A percentile compares a stretch with the other conserved stretches of the same genome.
phyloP scores from a whole-genome alignment of 2,888 invertebrate species.

The Molorchus minor region DNA sequence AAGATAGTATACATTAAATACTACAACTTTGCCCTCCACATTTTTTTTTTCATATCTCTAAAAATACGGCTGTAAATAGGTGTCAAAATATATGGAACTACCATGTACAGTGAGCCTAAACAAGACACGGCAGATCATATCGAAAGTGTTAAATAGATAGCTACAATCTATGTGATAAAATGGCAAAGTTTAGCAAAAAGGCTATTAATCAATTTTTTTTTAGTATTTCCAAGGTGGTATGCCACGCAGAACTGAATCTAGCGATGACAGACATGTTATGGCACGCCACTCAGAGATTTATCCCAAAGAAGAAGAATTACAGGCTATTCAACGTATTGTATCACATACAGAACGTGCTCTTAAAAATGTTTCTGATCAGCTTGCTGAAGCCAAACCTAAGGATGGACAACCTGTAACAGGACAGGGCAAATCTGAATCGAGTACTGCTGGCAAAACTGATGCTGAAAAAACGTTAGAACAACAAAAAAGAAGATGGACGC shows the following conservation, averaged over 20 bases:
- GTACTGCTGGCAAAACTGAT: conserved; percentile 59
- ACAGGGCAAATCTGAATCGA: conserved; percentile 23
- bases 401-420: conserved; percentile 43
- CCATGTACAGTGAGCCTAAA: too few species aligned
- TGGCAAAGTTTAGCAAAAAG: too few species aligned
- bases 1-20: too few species aligned
- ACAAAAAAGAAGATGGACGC: conserved; percentile 76
- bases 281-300: conserved; percentile 94
- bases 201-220: too few species aligned
- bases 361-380: conserved; percentile 91
- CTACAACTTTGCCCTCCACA: too few species aligned
- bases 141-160: too few species aligned
- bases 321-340: conserved; percentile 90
- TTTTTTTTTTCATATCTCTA: too few species aligned
- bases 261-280: conserved; percentile 95
- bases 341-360: conserved; percentile 93
- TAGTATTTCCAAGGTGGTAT: conserved; percentile 64
- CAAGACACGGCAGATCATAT: too few species aligned
- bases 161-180: too few species aligned
- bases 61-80: too few species aligned
- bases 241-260: conserved; percentile 87
- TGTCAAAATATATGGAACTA: too few species aligned
- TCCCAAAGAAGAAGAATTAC: conserved; percentile 89
- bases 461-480: conserved; percentile 64
- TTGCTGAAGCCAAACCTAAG: conserved; percentile 70